Percentiles rank a stretch among this genome's conserved stretches.
These are phyloP conservation scores for Pollachius pollachius DNA, from an alignment of 2,113 vertebrate species.

Conservation along the genomic window DNA sequence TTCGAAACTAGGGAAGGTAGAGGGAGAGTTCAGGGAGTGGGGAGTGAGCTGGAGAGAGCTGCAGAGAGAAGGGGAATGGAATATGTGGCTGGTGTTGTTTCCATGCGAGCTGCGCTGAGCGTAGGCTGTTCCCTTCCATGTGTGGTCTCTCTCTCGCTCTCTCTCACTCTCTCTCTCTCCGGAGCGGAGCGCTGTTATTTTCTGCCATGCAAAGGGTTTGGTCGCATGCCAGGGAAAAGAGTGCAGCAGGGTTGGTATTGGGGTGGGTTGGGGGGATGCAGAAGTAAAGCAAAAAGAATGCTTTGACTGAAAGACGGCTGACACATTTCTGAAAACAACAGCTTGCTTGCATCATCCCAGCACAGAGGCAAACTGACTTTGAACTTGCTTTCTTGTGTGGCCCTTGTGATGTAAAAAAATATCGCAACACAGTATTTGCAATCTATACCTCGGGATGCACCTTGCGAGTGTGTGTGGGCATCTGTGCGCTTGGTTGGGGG, in stretches of 20 bases:
- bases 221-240: slow-evolving; percentile 60
- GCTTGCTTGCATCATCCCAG: slow-evolving; percentile 62
- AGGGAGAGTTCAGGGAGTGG: slow-evolving; percentile 17
- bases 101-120: slow-evolving; percentile 61
- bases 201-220: slow-evolving; percentile 58
- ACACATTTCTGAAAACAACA: slow-evolving; percentile 56
- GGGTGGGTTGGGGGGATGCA: slow-evolving; percentile 19
- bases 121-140: slow-evolving; percentile 65
- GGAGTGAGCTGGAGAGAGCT: slow-evolving; percentile 46
- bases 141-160: slow-evolving; percentile 63
- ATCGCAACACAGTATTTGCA: slow-evolving; percentile 5
- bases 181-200: slow-evolving; percentile 62
- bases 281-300: slow-evolving; percentile 37
- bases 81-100: slow-evolving; percentile 40
- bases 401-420: background rate
- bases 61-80: slow-evolving; percentile 18
- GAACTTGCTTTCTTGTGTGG: slow-evolving; percentile 48
- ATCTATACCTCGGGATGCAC: slow-evolving; percentile 44
- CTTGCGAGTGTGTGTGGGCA: slow-evolving; percentile 45
- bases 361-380: slow-evolving; percentile 51
- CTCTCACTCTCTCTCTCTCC: slow-evolving; percentile 36
- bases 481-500: slow-evolving; percentile 39
- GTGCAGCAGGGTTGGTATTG: slow-evolving; percentile 39
- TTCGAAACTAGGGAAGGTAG: too few relatives aligned
- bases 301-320: slow-evolving; percentile 52